Conservation (phyloP, 1,140 invertebrate species). For the Hestina assimilis region DNA sequence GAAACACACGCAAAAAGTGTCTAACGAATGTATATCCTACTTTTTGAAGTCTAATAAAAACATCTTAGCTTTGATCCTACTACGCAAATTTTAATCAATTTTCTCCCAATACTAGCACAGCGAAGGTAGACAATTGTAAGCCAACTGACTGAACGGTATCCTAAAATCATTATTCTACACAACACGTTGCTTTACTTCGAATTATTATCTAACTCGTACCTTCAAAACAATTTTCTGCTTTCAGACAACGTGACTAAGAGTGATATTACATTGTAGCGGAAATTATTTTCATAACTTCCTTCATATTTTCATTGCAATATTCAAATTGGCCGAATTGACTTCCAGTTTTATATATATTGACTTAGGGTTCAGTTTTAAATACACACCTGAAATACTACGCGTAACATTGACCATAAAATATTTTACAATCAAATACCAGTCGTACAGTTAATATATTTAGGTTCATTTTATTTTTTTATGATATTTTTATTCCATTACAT, state of each 20-base stretch:
- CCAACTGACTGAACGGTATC: constrained; percentile 12
- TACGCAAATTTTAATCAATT: not conserved
- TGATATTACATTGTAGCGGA: constrained; percentile 9
- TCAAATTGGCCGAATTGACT: not conserved
- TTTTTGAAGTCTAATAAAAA: too few relatives aligned
- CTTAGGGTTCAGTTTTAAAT: constrained; percentile 14
- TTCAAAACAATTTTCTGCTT: not conserved
- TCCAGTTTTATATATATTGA: not conserved
- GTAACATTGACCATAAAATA: constrained; percentile 8
- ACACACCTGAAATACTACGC: not conserved
- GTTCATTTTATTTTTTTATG: constrained; percentile 13
- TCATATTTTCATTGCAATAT: constrained; percentile 17
- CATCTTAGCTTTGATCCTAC: too few relatives aligned
- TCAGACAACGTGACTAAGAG: not conserved
- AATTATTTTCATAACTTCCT: constrained; percentile 18
- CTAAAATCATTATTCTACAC: constrained; percentile 24
- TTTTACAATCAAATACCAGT: not conserved
- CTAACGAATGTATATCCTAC: too few relatives aligned
- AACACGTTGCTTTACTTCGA: constrained; percentile 20
- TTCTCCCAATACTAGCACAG: not conserved
- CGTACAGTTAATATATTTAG: not conserved
- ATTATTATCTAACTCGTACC: constrained; percentile 5
- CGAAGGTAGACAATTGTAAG: not conserved
- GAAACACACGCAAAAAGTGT: too few relatives aligned
- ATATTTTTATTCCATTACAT: not conserved